Evolutionary conservation across 2,113 vertebrate genomes (phyloP).

Genomic region (Lamprotornis superbus): DNA sequence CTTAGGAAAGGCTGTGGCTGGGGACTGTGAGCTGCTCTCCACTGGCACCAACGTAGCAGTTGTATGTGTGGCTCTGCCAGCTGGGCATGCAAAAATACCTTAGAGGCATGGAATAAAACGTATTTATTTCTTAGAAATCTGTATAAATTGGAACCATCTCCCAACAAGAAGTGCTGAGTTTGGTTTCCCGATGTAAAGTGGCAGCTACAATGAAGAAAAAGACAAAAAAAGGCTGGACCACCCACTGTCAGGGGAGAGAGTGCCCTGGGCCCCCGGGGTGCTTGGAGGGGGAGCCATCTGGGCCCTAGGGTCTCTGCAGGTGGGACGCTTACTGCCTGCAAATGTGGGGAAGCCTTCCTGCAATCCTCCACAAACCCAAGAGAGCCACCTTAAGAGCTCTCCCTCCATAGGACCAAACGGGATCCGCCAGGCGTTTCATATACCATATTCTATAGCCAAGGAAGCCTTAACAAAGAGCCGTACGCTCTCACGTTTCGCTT

Average conservation of each 20-base stretch:
- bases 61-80: neutral
- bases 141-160: slow-evolving; percentile 26
- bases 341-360: neutral
- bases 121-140: slow-evolving; percentile 16
- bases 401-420: slow-evolving; percentile 61
- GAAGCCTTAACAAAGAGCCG: slow-evolving; percentile 71
- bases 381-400: slow-evolving; percentile 71
- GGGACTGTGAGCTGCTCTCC: neutral
- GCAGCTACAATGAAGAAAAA: slow-evolving; percentile 14
- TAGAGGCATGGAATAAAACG: neutral
- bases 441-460: slow-evolving; percentile 74
- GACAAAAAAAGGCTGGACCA: slow-evolving; percentile 23
- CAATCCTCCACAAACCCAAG: slow-evolving; percentile 11
- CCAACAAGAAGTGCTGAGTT: neutral
- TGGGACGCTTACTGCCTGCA: slow-evolving; percentile 21
- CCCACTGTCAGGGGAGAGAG: neutral
- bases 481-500: slow-evolving; percentile 64
- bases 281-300: neutral
- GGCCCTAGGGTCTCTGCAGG: slow-evolving; percentile 4
- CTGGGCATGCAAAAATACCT: neutral
- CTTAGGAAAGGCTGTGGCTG: neutral
- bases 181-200: neutral
- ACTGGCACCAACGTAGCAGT: neutral
- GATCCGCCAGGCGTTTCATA: slow-evolving; percentile 65
- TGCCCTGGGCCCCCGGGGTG: neutral